A percentile compares a stretch with the other conserved stretches of the same genome.
These are phyloP conservation scores for Girardinichthys multiradiatus DNA, from an alignment of 2,113 vertebrate species.

Conservation along the genomic window DNA sequence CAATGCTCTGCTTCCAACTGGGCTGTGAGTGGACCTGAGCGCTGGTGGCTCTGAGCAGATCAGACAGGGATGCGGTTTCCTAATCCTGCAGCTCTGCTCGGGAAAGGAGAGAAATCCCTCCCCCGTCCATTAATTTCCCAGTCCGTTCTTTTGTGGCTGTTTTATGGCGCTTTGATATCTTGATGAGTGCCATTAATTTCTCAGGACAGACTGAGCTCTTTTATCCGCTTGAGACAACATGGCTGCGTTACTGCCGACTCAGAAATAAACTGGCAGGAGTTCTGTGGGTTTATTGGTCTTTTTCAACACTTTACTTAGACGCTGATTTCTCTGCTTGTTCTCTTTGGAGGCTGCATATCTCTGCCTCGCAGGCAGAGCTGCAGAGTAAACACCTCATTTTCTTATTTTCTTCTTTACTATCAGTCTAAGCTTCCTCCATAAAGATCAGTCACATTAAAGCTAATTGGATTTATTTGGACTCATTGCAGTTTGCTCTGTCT, in stretches of 20 bases:
- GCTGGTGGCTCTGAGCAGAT: constrained; percentile 25
- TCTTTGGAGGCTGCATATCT: constrained; percentile 58
- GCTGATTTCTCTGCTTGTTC: constrained; percentile 28
- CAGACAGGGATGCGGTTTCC: constrained; percentile 10
- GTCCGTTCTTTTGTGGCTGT: constrained; percentile 18
- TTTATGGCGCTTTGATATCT: constrained; percentile 61
- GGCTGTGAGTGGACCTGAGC: constrained; percentile 28
- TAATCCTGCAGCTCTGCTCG: constrained; percentile 22
- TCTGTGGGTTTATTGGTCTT: constrained; percentile 57
- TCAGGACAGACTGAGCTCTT: constrained; percentile 16
- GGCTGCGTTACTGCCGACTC: constrained; percentile 42
- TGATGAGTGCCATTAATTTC: constrained; percentile 55
- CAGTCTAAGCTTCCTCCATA: constrained; percentile 57
- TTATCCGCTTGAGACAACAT: constrained; percentile 40
- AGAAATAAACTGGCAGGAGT: constrained; percentile 62
- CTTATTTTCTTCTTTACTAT: constrained; percentile 63
- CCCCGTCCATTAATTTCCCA: constrained; percentile 37
- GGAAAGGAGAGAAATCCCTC: constrained; percentile 8
- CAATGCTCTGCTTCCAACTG: neutral
- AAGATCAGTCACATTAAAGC: constrained; percentile 71
- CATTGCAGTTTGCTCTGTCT: constrained; percentile 39
- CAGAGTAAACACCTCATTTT: constrained; percentile 50
- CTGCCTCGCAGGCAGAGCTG: constrained; percentile 48
- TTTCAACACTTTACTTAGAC: constrained; percentile 51
- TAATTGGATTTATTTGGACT: constrained; percentile 73